Base-by-base conservation (phyloP, 2,113 vertebrate genomes). In the Mesitornis unicolor region DNA sequence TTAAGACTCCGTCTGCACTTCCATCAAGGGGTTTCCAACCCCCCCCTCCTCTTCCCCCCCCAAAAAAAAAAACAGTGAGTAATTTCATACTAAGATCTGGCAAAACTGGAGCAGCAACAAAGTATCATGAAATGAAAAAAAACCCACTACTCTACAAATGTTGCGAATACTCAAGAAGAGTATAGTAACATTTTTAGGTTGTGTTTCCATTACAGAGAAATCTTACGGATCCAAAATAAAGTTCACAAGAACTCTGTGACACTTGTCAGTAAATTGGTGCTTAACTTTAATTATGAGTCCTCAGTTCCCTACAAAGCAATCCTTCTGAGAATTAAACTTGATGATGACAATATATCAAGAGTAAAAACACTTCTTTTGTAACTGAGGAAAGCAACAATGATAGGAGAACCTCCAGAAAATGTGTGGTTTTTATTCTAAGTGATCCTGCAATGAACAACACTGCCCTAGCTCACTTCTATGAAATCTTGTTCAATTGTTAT, bases 21-120 rank as follows among this genome's bases (percentile, higher is more conserved):
- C 38, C 31, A 78, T 33, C 18, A 51, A 6, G 5, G 74, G 13
- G 21, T 87, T 60, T 82, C 2, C 26, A 84, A 87, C 10, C 28
- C 17, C 8, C 19, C 2, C 3, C 3, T 11, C 5, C 3, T 10
- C 4, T 15, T 11, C 10, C 36, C 7, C 6, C 10, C 14, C 7
- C 33, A 54, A 36, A 24, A 57, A 69, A 38, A n/a, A n/a, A n/a
- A n/a, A n/a, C n/a, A n/a, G 10, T 18, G 78, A 89, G 2, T 6
- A 63, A 48, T 68, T 75, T 24, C 48, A 19, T 9, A 25, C 13
- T 42, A 43, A 59, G 47, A 68, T 28, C 19, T 47, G 16, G 20
- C 29, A 47, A 91, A 80, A 77, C 31, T 50, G 26, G 4, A 51
- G 29, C 9, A 83, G 47, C 18, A 48, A 77, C 5, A n/a, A n/a